Evolutionary conservation across 1,140 invertebrate species (phyloP).

Genomic region (Formica selysi): DNA sequence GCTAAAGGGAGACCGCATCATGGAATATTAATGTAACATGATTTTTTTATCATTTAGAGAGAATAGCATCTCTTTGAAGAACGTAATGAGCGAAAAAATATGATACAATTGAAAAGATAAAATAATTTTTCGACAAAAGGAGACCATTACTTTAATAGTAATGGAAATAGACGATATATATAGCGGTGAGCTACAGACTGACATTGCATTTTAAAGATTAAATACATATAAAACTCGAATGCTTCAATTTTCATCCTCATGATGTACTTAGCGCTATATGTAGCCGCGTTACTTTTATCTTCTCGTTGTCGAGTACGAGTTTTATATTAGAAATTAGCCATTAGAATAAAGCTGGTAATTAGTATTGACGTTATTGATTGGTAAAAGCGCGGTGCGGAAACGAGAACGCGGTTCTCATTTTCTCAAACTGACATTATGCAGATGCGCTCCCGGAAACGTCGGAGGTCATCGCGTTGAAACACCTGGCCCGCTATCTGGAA

Average conservation of each 20-base stretch:
- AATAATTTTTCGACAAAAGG: background rate
- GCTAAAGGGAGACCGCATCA: no score
- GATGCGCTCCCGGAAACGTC: constrained; percentile 77
- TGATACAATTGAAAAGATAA: background rate
- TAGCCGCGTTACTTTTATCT: background rate
- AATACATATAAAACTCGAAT: background rate
- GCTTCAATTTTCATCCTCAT: no score
- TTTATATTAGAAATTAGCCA: constrained; percentile 5
- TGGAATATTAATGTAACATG: background rate
- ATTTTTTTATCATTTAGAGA: background rate
- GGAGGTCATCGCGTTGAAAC: constrained; percentile 75
- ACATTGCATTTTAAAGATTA: background rate
- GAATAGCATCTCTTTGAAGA: background rate
- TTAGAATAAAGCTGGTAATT: constrained; percentile 6
- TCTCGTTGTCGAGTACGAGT: background rate
- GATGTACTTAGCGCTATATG: no score
- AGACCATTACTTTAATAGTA: background rate
- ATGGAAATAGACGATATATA: background rate
- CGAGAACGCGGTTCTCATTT: constrained; percentile 19
- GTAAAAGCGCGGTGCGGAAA: background rate
- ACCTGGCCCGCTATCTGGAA: constrained; percentile 77
- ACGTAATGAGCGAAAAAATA: background rate
- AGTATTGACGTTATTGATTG: constrained; percentile 3
- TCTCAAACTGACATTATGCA: constrained; percentile 46
- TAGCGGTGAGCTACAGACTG: background rate